Conservation (phyloP, 1,140 invertebrate genomes). For the Dendrolimus punctatus region DNA sequence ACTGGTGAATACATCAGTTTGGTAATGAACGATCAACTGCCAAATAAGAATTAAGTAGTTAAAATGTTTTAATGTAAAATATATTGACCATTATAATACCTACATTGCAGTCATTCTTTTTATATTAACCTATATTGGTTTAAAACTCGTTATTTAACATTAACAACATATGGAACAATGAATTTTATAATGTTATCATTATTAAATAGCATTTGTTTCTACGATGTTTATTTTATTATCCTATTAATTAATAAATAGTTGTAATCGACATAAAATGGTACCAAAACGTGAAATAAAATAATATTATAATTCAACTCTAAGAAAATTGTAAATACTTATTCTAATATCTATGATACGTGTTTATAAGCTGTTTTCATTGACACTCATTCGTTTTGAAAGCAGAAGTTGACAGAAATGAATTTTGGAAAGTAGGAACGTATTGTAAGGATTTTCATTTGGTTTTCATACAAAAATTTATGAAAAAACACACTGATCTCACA, state of each 20-base stretch:
- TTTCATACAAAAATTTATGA: conserved; percentile 5
- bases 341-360: conserved; percentile 45
- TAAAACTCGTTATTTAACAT: conserved; percentile 17
- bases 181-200: conserved; percentile 7
- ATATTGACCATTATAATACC: conserved; percentile 33
- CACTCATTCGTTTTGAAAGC: conserved; percentile 33
- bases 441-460: conserved; percentile 8
- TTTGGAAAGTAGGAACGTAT: conserved; percentile 11
- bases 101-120: conserved; percentile 40
- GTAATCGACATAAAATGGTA: conserved; percentile 23
- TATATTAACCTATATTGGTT: conserved; percentile 15
- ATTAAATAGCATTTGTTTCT: not conserved
- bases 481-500: not conserved
- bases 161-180: conserved; percentile 6
- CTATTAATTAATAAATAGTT: conserved; percentile 1
- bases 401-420: conserved; percentile 24
- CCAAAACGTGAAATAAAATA: conserved; percentile 33
- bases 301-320: conserved; percentile 37
- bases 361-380: conserved; percentile 60
- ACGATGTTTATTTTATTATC: not conserved
- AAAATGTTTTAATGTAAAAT: conserved; percentile 61
- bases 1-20: conserved; percentile 34
- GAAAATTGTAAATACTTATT: conserved; percentile 59
- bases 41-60: conserved; percentile 58
- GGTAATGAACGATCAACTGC: conserved; percentile 53